These are phyloP conservation scores for Hycleus cichorii DNA, from an alignment of 1,140 invertebrate genomes.

Conservation along the genomic window DNA sequence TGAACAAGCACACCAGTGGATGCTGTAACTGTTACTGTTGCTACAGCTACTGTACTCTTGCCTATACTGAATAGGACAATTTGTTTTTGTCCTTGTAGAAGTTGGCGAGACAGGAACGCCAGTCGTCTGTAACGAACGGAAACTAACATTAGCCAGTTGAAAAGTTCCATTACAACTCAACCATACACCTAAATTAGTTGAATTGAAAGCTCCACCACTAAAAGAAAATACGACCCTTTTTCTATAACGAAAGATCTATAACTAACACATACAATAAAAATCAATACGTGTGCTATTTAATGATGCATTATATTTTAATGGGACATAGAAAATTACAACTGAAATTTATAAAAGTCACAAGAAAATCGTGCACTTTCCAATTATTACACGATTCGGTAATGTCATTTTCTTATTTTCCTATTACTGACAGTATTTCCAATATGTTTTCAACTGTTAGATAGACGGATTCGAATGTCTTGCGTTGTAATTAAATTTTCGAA, in stretches of 20 bases:
- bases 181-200: slow-evolving; percentile 28
- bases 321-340: slow-evolving; percentile 18
- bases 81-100: neutral
- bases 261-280: neutral
- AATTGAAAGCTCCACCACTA: slow-evolving; percentile 5
- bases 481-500: neutral
- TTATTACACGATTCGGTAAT: no score
- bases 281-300: slow-evolving; percentile 23
- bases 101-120: slow-evolving; percentile 11
- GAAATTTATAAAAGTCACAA: neutral
- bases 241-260: no score
- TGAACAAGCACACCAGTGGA: slow-evolving; percentile 1
- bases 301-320: slow-evolving; percentile 30
- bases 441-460: no score
- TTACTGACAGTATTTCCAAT: no score
- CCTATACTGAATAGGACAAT: slow-evolving; percentile 2
- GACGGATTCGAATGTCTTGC: no score
- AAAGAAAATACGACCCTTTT: neutral
- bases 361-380: no score
- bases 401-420: no score
- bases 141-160: slow-evolving; percentile 27
- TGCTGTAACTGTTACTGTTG: no score
- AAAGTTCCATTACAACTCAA: slow-evolving; percentile 29
- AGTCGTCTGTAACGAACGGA: slow-evolving; percentile 13
- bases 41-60: no score